phyloP scores from a whole-genome alignment of 2,113 vertebrate species.

The Pongo pygmaeus region DNA sequence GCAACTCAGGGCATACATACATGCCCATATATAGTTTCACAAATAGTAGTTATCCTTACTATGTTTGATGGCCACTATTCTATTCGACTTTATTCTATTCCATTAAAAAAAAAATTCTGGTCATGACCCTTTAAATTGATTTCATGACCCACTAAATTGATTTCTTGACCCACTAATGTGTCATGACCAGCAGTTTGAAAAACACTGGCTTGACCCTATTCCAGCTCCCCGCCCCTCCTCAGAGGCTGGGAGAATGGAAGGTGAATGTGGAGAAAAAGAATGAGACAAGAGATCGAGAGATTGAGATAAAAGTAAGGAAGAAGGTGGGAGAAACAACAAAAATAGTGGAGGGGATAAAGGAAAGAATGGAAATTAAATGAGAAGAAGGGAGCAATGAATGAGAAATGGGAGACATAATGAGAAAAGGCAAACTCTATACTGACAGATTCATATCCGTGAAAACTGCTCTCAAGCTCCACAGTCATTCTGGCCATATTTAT shows the following conservation, averaged over 20 bases:
- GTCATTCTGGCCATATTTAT: not conserved
- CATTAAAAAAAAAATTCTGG: conserved; percentile 69
- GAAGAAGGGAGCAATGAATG: not conserved
- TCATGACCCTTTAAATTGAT: conserved; percentile 77
- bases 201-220: conserved; percentile 56
- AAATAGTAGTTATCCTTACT: conserved; percentile 21
- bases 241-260: not conserved
- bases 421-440: not conserved
- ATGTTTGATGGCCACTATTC: conserved; percentile 64
- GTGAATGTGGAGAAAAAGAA: not conserved
- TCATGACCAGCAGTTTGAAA: conserved; percentile 66
- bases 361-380: not conserved
- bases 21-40: not conserved
- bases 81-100: conserved; percentile 62
- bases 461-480: not conserved
- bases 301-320: not conserved
- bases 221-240: not conserved
- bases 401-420: not conserved
- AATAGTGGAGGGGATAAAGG: not conserved
- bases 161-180: conserved; percentile 73
- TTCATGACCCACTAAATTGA: conserved; percentile 77
- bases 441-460: not conserved
- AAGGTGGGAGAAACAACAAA: not conserved
- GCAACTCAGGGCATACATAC: not conserved
- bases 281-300: not conserved